A percentile compares a stretch with the other conserved stretches of the same genome.
These are phyloP conservation scores for Drosophila kokeensis DNA, from an alignment of 2,888 invertebrate genomes.

Conservation along the genomic window DNA sequence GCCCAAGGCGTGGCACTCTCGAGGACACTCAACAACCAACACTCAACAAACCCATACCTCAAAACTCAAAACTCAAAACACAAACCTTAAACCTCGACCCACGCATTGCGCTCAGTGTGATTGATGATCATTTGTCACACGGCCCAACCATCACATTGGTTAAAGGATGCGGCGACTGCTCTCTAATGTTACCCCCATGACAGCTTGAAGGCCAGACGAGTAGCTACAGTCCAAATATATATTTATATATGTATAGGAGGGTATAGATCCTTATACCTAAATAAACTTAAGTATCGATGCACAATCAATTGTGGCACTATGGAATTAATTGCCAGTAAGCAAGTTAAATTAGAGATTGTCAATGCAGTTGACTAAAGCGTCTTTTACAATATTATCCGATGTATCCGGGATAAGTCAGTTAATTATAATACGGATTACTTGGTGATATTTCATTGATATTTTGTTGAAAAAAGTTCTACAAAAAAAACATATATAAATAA, in stretches of 20 bases:
- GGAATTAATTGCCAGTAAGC: constrained; percentile 10
- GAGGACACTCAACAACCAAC: constrained; percentile 28
- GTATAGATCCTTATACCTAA: constrained; percentile 7
- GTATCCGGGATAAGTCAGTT: background rate
- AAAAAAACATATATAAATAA: too few species aligned
- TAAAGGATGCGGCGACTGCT: constrained; percentile 67
- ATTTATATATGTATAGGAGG: background rate
- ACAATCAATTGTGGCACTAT: constrained; percentile 30
- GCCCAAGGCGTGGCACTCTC: constrained; percentile 24
- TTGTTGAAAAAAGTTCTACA: background rate
- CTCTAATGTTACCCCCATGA: constrained; percentile 32
- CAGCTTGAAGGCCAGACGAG: background rate
- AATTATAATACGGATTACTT: background rate
- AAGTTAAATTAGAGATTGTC: background rate
- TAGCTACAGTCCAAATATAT: background rate
- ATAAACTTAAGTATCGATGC: constrained; percentile 22
- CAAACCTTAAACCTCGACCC: constrained; percentile 39
- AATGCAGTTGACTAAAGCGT: background rate
- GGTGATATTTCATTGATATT: background rate
- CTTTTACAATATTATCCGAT: background rate
- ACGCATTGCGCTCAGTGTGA: constrained; percentile 60
- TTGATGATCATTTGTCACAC: constrained; percentile 80
- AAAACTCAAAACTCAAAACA: constrained; percentile 7
- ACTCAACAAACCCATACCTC: background rate
- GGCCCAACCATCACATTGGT: constrained; percentile 64